Percentiles rank a stretch among this genome's conserved stretches.
Conservation (phyloP, 2,888 invertebrate genomes). For the Mythimna loreyi region DNA sequence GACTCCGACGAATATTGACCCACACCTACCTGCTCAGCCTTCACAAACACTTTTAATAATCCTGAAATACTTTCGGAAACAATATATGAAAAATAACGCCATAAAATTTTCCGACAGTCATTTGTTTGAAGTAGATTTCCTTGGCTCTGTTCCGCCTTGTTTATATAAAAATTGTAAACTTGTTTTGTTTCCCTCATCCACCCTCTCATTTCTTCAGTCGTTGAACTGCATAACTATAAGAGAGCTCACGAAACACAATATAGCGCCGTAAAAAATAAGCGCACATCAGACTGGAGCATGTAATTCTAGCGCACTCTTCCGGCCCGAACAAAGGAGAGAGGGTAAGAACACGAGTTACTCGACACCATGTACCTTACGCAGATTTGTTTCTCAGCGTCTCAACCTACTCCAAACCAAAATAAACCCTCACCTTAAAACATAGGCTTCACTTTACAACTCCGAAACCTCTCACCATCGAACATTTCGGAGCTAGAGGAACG, state of each 20-base stretch:
- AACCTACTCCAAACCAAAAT: conserved; percentile 73
- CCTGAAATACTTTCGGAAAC: conserved; percentile 3
- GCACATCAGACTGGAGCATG: conserved; percentile 90
- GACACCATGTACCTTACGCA: conserved; percentile 90
- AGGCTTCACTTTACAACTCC: conserved; percentile 77
- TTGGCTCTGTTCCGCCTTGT: conserved; percentile 70
- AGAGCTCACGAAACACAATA: conserved; percentile 87
- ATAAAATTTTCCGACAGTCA: conserved; percentile 46
- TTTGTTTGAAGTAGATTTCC: conserved; percentile 61
- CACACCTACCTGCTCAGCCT: conserved; percentile 33
- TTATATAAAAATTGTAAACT: conserved; percentile 81
- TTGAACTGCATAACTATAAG: conserved; percentile 89
- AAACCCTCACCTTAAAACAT: conserved; percentile 77
- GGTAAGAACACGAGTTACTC: conserved; percentile 91
- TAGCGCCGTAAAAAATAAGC: conserved; percentile 90
- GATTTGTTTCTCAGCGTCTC: conserved; percentile 89
- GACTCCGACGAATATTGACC: conserved; percentile 59
- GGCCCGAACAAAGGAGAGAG: conserved; percentile 90
- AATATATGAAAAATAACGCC: conserved; percentile 25
- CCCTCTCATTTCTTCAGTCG: conserved; percentile 88
- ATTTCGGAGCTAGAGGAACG: conserved; percentile 79
- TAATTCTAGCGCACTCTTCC: conserved; percentile 91
- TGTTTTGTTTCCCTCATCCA: conserved; percentile 84
- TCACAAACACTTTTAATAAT: conserved; percentile 32
- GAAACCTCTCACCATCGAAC: conserved; percentile 75